Evolutionary conservation across 2,888 invertebrate species (phyloP).

Genomic region (Clusia tigrina): DNA sequence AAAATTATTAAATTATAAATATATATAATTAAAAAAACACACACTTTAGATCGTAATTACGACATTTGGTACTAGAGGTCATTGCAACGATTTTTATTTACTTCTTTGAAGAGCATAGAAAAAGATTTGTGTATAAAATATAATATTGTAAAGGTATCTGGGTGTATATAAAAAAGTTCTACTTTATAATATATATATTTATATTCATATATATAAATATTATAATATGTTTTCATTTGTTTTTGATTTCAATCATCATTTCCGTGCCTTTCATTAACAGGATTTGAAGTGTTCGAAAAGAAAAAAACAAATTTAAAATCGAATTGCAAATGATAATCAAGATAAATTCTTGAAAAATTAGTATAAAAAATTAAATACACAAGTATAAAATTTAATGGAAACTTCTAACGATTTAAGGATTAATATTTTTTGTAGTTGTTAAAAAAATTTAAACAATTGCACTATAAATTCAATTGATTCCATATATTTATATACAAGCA

Average conservation of each 20-base stretch:
- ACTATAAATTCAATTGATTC: slow-evolving; percentile 41
- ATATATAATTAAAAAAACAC: slow-evolving; percentile 23
- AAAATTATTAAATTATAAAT: neutral
- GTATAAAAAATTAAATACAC: slow-evolving; percentile 47
- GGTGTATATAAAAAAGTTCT: slow-evolving; percentile 30
- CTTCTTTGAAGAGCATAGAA: slow-evolving; percentile 32
- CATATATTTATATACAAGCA: slow-evolving; percentile 45
- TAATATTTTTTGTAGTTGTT: slow-evolving; percentile 37
- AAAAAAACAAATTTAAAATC: too few species aligned
- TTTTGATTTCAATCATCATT: slow-evolving; percentile 26
- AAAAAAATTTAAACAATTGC: slow-evolving; percentile 49
- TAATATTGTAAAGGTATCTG: slow-evolving; percentile 35
- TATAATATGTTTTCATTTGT: slow-evolving; percentile 25
- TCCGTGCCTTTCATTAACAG: too few species aligned
- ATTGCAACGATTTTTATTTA: slow-evolving; percentile 40
- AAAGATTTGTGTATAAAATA: slow-evolving; percentile 32
- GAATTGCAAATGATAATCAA: neutral
- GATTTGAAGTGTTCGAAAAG: too few species aligned
- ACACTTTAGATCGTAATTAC: slow-evolving; percentile 33
- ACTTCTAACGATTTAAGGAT: neutral
- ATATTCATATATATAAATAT: neutral
- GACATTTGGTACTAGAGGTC: slow-evolving; percentile 46
- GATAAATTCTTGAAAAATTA: slow-evolving; percentile 31
- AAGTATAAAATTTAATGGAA: neutral
- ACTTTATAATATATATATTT: slow-evolving; percentile 23